Conservation (phyloP, 2,113 vertebrate species). For the Cricetomys ansorgei region DNA sequence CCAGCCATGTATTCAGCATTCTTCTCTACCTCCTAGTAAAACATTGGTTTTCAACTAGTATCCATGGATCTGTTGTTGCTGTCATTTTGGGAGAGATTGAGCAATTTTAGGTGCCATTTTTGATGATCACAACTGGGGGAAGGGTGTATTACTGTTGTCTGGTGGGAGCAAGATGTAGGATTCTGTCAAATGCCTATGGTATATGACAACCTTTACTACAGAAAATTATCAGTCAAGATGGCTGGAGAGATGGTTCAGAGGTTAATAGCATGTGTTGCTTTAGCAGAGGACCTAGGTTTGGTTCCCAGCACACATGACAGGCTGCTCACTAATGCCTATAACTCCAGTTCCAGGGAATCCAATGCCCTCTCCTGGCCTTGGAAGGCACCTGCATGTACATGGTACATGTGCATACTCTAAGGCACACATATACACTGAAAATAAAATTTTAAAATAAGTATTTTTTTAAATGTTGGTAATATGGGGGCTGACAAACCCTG, state of each 20-base stretch:
- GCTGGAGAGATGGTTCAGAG: background rate
- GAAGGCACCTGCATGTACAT: background rate
- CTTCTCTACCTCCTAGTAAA: background rate
- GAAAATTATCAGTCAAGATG: background rate
- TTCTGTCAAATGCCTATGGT: background rate
- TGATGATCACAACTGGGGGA: background rate
- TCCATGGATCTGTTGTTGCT: background rate
- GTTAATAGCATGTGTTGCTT: background rate
- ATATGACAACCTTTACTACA: too few relatives aligned
- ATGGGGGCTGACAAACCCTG: background rate
- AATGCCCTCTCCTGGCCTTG: background rate
- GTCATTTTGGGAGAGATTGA: background rate
- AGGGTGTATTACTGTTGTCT: background rate
- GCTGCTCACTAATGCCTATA: background rate
- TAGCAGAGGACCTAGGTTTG: background rate
- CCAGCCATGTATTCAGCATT: background rate
- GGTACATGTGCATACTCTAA: background rate
- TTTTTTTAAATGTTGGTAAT: background rate
- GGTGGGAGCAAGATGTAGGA: background rate
- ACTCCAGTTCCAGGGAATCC: background rate
- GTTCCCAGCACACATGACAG: background rate
- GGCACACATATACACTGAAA: background rate
- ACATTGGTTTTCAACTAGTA: background rate
- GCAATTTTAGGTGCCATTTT: background rate
- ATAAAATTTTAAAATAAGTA: background rate